phyloP scores from a whole-genome alignment of 2,113 vertebrate genomes.

The Larimichthys crocea region DNA sequence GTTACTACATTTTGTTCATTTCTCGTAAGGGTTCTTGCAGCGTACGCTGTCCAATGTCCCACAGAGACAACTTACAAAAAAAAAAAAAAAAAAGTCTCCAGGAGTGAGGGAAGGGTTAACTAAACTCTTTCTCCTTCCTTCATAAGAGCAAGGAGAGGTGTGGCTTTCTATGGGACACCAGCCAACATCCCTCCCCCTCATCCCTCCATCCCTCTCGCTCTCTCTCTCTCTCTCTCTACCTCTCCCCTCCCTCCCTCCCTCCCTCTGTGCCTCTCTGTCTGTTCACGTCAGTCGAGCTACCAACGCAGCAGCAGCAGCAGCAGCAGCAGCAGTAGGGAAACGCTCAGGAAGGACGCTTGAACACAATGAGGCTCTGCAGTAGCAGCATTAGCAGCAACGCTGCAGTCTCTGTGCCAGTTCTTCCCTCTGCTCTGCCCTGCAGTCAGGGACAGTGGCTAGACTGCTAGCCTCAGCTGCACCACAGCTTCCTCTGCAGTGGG shows the following conservation, averaged over 20 bases:
- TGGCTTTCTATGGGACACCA: conserved; percentile 77
- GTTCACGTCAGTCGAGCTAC: conserved; percentile 76
- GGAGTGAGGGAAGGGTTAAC: conserved; percentile 78
- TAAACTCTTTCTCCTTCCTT: conserved; percentile 65
- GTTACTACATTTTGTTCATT: background rate
- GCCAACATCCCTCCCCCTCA: conserved; percentile 76
- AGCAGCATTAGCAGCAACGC: conserved; percentile 55
- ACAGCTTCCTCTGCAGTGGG: conserved; percentile 70
- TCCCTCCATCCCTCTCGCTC: conserved; percentile 68
- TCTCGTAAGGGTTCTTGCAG: background rate
- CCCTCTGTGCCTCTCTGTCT: conserved; percentile 70
- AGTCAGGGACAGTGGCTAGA: conserved; percentile 52
- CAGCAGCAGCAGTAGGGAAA: conserved; percentile 66
- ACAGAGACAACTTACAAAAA: no score
- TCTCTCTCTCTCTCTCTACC: conserved; percentile 12
- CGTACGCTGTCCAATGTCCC: background rate
- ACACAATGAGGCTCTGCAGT: conserved; percentile 78
- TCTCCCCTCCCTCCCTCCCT: conserved; percentile 20
- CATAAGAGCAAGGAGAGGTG: conserved; percentile 75
- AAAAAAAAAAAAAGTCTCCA: conserved; percentile 7
- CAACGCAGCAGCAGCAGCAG: conserved; percentile 58
- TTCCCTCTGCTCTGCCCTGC: conserved; percentile 53
- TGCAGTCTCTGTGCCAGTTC: conserved; percentile 55
- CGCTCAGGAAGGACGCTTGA: conserved; percentile 66
- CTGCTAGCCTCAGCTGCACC: conserved; percentile 64